A percentile compares a stretch with the other conserved stretches of the same genome.
These are phyloP conservation scores for Peromyscus aztecus DNA, from an alignment of 2,797 vertebrate genomes.

Conservation along the genomic window DNA sequence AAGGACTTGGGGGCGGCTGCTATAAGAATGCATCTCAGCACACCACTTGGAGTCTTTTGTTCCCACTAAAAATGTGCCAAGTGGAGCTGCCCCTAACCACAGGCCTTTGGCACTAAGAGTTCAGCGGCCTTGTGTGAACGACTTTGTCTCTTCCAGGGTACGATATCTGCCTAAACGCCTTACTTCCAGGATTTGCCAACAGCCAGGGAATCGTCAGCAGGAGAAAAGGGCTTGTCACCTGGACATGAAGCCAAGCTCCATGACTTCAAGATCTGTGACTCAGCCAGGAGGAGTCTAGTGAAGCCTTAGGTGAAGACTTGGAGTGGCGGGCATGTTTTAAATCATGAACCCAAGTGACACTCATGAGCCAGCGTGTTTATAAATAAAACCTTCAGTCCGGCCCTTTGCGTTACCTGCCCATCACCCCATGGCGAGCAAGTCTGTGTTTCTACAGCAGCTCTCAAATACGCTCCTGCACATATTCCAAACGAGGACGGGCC, in stretches of 20 bases:
- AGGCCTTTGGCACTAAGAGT: not conserved
- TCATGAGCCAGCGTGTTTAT: not conserved
- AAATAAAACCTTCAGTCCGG: not conserved
- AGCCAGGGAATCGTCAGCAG: not conserved
- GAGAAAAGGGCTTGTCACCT: not conserved
- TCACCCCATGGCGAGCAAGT: not conserved
- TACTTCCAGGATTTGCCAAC: not conserved
- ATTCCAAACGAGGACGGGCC: fast-evolving
- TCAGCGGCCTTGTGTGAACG: not conserved
- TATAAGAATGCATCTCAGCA: not conserved
- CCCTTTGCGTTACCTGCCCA: not conserved
- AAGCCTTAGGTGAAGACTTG: not conserved
- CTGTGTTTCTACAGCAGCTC: not conserved
- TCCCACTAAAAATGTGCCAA: not conserved
- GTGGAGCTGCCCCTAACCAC: not conserved
- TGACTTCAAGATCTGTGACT: not conserved
- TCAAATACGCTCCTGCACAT: not conserved
- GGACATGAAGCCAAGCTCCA: not conserved
- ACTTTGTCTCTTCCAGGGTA: not conserved
- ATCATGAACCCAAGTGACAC: not conserved
- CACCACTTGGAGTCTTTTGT: not conserved
- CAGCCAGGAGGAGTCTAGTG: not conserved
- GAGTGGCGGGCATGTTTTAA: not conserved
- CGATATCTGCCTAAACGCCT: not conserved
- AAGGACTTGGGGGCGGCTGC: not conserved